phyloP scores from a whole-genome alignment of 2,888 invertebrate genomes.

The Mamestra brassicae region DNA sequence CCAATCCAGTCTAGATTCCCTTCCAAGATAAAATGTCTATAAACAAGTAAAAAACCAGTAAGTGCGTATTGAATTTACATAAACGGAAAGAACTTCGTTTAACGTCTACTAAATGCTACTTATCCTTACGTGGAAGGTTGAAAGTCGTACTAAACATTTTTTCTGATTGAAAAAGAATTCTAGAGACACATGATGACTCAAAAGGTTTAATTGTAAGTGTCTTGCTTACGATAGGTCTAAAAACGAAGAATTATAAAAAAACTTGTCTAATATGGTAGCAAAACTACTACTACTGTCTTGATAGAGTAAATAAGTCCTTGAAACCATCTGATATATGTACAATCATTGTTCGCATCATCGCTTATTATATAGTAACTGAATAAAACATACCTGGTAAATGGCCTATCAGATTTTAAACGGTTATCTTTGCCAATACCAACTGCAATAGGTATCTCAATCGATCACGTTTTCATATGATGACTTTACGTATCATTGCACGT shows the following conservation, averaged over 20 bases:
- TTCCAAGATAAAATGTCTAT: slow-evolving; percentile 47
- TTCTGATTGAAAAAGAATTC: slow-evolving; percentile 62
- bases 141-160: slow-evolving; percentile 62
- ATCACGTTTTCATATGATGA: slow-evolving; percentile 10
- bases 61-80: slow-evolving; percentile 61
- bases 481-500: slow-evolving; percentile 23
- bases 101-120: slow-evolving; percentile 55
- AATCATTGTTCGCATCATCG: neutral
- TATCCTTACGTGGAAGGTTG: slow-evolving; percentile 42
- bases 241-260: neutral
- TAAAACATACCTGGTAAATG: neutral
- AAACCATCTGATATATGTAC: neutral
- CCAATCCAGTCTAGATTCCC: slow-evolving; percentile 36
- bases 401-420: neutral
- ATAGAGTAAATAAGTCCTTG: neutral
- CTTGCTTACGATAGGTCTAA: neutral
- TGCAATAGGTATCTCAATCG: slow-evolving; percentile 12
- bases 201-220: slow-evolving; percentile 22
- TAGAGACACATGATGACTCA: slow-evolving; percentile 7
- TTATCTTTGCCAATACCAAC: slow-evolving; percentile 9
- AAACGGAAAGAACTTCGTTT: slow-evolving; percentile 53
- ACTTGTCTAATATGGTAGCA: neutral
- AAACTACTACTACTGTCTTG: neutral
- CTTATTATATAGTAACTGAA: neutral
- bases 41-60: slow-evolving; percentile 53